Evolutionary conservation across 2,797 vertebrate genomes (phyloP).

Genomic region (Danio choprae): DNA sequence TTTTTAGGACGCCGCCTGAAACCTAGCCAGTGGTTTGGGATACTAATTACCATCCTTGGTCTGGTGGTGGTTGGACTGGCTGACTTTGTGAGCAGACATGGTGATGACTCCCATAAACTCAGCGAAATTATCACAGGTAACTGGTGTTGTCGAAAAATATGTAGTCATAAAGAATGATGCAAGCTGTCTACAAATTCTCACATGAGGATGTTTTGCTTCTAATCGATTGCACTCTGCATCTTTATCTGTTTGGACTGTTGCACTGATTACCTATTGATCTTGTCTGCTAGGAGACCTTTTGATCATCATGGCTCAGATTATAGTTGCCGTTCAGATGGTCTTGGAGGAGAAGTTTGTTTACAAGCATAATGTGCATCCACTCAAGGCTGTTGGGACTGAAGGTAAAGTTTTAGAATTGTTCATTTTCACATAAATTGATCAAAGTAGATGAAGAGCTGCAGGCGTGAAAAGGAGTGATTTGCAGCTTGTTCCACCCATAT

Average conservation of each 20-base stretch:
- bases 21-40: slow-evolving; percentile 89
- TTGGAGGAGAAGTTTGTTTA: slow-evolving; percentile 95
- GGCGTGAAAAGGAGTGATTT: too few relatives aligned
- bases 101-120: slow-evolving; percentile 74
- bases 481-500: too few relatives aligned
- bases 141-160: background rate
- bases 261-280: background rate
- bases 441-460: background rate
- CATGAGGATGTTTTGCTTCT: background rate
- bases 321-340: slow-evolving; percentile 92
- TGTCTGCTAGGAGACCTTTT: slow-evolving; percentile 85
- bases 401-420: slow-evolving; percentile 75
- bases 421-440: background rate
- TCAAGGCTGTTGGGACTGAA: slow-evolving; percentile 90
- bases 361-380: slow-evolving; percentile 90
- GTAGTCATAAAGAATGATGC: background rate
- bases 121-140: slow-evolving; percentile 90
- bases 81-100: slow-evolving; percentile 79
- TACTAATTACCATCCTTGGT: slow-evolving; percentile 87
- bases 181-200: slow-evolving; percentile 5
- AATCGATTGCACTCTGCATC: background rate
- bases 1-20: slow-evolving; percentile 85
- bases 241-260: background rate
- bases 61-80: slow-evolving; percentile 90
- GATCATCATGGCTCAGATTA: slow-evolving; percentile 94